phyloP scores from a whole-genome alignment of 2,113 vertebrate species.

The Cyanistes caeruleus region DNA sequence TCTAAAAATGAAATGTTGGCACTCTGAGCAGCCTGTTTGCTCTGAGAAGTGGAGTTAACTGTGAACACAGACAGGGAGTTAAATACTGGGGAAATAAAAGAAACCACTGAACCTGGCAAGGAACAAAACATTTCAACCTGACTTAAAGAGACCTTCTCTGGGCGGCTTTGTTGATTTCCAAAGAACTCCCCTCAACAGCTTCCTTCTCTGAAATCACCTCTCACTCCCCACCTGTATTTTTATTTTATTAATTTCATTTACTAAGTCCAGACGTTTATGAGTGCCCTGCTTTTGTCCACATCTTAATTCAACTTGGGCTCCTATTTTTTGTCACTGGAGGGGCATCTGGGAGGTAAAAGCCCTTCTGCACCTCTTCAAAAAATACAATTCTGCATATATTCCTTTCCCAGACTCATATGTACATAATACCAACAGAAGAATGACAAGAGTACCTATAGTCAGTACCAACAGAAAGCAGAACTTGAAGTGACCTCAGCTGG shows the following conservation, averaged over 20 bases:
- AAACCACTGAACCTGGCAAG: background rate
- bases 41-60: background rate
- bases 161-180: background rate
- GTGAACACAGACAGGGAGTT: background rate
- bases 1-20: background rate
- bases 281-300: background rate
- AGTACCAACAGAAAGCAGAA: background rate
- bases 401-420: background rate
- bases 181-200: background rate
- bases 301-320: background rate
- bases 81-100: conserved; percentile 36
- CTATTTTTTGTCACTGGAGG: background rate
- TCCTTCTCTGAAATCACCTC: background rate
- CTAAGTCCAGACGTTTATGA: background rate
- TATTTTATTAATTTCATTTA: background rate
- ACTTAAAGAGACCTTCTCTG: background rate
- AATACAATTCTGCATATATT: background rate
- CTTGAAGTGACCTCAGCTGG: background rate
- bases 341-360: background rate
- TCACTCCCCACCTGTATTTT: background rate
- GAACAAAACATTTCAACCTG: background rate
- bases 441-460: background rate
- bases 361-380: background rate
- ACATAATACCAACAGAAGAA: background rate
- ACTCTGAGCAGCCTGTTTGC: background rate